Evolutionary conservation across 1,140 invertebrate species (phyloP).

Genomic region (Drusus annulatus): DNA sequence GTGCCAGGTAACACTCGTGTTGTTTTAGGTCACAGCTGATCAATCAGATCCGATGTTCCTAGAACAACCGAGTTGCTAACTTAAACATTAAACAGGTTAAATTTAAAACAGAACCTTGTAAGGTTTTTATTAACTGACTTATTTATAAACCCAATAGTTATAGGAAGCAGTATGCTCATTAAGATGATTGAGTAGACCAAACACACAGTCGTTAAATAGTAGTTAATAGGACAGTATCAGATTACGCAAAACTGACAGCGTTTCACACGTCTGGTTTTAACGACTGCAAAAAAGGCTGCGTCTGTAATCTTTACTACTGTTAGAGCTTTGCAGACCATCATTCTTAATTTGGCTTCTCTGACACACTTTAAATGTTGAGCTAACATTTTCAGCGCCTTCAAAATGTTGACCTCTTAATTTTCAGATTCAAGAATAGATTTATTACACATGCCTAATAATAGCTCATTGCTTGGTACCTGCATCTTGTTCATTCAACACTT

Average conservation of each 20-base stretch:
- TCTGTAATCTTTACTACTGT: background rate
- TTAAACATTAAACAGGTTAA: slow-evolving; percentile 9
- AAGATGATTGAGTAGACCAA: background rate
- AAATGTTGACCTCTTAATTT: no score
- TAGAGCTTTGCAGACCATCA: no score
- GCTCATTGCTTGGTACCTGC: no score
- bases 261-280: slow-evolving; percentile 10
- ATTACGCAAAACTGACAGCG: slow-evolving; percentile 2
- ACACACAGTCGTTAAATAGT: background rate
- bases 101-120: slow-evolving; percentile 9
- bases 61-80: background rate
- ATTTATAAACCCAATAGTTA: background rate
- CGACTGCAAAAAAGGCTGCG: background rate
- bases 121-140: background rate
- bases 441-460: no score
- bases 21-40: slow-evolving; percentile 57
- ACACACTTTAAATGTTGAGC: no score
- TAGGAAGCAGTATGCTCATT: background rate
- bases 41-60: slow-evolving; percentile 45
- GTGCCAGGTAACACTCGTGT: slow-evolving; percentile 7
- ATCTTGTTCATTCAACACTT: no score
- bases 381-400: no score
- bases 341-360: no score
- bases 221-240: background rate
- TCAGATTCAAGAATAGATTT: no score